Evolutionary conservation across 2,797 vertebrate genomes (phyloP).

Genomic region (Danio albolineatus): DNA sequence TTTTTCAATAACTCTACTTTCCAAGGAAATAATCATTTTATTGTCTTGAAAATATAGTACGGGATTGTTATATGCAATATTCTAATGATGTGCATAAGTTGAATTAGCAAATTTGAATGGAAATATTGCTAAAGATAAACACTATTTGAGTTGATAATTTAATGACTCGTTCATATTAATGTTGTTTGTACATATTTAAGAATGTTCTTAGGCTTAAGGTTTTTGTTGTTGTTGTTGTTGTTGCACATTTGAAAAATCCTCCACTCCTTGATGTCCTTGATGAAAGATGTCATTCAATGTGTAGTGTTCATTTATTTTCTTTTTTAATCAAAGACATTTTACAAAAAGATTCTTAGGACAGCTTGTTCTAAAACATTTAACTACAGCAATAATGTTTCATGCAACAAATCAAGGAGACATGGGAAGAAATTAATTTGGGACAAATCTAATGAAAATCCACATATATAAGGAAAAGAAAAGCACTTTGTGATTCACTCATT

Average conservation of each 20-base stretch:
- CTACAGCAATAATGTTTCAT: neutral
- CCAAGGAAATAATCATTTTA: no score
- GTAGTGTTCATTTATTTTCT: neutral
- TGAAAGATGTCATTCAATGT: neutral
- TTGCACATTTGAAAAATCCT: neutral
- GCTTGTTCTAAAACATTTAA: conserved; percentile 22
- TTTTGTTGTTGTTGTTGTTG: no score
- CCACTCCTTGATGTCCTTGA: no score
- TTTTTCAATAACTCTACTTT: no score
- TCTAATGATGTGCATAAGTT: no score
- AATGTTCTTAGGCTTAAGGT: neutral
- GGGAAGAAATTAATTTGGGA: neutral
- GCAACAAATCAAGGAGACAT: conserved; percentile 1
- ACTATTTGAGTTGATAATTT: neutral
- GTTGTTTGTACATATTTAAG: neutral
- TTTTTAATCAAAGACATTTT: conserved; percentile 30
- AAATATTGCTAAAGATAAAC: no score
- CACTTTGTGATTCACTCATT: conserved; percentile 38
- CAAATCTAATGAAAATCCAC: conserved; percentile 17
- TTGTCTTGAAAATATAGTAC: no score
- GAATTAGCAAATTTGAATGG: no score
- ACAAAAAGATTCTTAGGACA: conserved; percentile 17
- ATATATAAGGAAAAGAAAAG: conserved; percentile 30
- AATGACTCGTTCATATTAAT: neutral
- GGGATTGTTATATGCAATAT: no score